Conservation (phyloP, 2,888 invertebrate species). For the Catocala sponsa region DNA sequence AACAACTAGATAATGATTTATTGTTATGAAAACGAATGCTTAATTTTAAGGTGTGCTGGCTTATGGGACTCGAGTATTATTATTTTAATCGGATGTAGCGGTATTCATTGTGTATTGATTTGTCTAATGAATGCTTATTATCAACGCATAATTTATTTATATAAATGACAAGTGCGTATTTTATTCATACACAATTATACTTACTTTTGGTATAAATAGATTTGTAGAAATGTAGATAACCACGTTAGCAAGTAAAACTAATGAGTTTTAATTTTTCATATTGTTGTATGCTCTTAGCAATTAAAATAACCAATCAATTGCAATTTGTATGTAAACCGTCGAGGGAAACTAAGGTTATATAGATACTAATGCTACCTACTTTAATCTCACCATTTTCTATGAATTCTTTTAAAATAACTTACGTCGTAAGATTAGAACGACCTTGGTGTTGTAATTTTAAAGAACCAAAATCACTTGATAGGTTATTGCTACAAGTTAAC, state of each 20-base stretch:
- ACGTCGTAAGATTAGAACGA: constrained; percentile 54
- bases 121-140: constrained; percentile 64
- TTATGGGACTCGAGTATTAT: constrained; percentile 44
- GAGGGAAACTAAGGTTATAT: constrained; percentile 18
- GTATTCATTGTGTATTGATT: constrained; percentile 56
- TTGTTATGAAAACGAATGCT: constrained; percentile 32
- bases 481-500: constrained; percentile 83
- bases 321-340: constrained; percentile 25
- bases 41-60: constrained; percentile 33
- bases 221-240: constrained; percentile 86
- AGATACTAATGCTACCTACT: constrained; percentile 39
- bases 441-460: constrained; percentile 77
- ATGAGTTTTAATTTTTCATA: constrained; percentile 38
- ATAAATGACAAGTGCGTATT: constrained; percentile 67
- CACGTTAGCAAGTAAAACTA: constrained; percentile 61
- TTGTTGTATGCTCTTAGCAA: constrained; percentile 34
- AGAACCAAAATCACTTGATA: constrained; percentile 83
- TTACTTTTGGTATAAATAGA: constrained; percentile 65
- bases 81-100: constrained; percentile 57
- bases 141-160: constrained; percentile 76
- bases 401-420: constrained; percentile 50
- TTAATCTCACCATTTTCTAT: constrained; percentile 33
- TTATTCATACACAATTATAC: constrained; percentile 58
- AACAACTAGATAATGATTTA: constrained; percentile 7
- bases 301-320: constrained; percentile 31